Evolutionary conservation across 64 coral and sea anemone species (phyloP).

Genomic region (Montipora efflorescens): DNA sequence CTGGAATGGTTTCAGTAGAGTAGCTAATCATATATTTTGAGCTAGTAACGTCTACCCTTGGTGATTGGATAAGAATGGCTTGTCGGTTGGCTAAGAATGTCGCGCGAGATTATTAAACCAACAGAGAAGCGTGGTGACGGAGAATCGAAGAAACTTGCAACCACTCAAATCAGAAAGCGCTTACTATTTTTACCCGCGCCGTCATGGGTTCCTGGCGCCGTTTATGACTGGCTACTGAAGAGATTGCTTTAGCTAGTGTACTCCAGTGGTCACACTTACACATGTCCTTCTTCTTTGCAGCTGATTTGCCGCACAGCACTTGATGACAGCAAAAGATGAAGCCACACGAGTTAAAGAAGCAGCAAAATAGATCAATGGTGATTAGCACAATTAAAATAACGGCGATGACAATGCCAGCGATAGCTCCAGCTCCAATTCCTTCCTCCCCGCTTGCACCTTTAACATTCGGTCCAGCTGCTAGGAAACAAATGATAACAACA

Average conservation of each 20-base stretch:
- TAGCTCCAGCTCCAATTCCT: conserved; percentile 22
- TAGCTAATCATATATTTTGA: too few species aligned
- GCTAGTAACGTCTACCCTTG: too few species aligned
- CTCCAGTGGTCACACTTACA: conserved; percentile 3
- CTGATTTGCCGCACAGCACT: conserved; percentile 33
- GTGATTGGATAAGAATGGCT: background rate
- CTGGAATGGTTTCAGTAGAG: too few species aligned
- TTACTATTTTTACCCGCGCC: too few species aligned
- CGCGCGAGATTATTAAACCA: background rate
- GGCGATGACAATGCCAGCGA: conserved; percentile 87
- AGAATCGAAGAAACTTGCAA: background rate
- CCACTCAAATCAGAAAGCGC: too few species aligned
- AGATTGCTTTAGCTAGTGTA: too few species aligned
- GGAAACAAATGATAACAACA: background rate
- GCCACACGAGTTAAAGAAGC: conserved; percentile 85
- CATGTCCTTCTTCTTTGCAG: background rate
- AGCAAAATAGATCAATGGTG: conserved; percentile 84
- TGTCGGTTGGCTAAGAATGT: background rate
- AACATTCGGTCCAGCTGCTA: background rate
- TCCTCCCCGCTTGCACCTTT: background rate
- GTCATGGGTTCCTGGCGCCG: too few species aligned
- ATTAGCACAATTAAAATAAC: conserved; percentile 80
- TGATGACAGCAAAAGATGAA: conserved; percentile 69
- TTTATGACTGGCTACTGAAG: too few species aligned
- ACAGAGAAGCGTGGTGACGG: background rate